A percentile compares a stretch with the other conserved stretches of the same genome.
These are phyloP conservation scores for Fregetta grallaria DNA, from an alignment of 2,113 vertebrate genomes.

Conservation along the genomic window DNA sequence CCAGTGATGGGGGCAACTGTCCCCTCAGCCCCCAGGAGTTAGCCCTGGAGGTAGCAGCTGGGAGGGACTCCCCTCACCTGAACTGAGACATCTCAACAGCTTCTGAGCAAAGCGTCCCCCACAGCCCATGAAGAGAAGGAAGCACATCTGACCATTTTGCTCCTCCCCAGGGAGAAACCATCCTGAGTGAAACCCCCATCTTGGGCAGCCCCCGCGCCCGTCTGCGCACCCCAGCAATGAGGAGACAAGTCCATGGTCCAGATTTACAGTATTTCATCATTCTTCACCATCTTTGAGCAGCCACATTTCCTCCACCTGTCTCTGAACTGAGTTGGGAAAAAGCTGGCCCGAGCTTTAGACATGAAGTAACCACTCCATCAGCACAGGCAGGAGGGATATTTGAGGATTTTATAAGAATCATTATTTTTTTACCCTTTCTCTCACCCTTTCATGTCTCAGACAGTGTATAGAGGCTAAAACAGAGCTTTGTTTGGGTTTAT, in stretches of 20 bases:
- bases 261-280: background rate
- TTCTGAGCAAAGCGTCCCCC: background rate
- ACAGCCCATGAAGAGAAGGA: background rate
- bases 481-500: background rate
- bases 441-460: background rate
- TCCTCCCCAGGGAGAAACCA: background rate
- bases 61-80: background rate
- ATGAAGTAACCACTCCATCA: background rate
- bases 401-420: background rate
- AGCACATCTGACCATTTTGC: background rate
- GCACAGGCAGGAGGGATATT: background rate
- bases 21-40: background rate
- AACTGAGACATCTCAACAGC: background rate
- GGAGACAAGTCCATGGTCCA: background rate
- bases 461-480: background rate
- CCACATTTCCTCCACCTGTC: background rate
- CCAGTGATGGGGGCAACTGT: background rate
- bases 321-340: background rate
- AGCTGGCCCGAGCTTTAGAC: background rate
- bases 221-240: background rate
- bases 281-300: background rate
- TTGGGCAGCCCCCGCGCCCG: rapidly evolving
- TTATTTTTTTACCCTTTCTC: background rate
- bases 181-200: background rate
- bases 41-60: background rate